Conservation (phyloP, 1,140 invertebrate species). For the Octopus sinensis region DNA sequence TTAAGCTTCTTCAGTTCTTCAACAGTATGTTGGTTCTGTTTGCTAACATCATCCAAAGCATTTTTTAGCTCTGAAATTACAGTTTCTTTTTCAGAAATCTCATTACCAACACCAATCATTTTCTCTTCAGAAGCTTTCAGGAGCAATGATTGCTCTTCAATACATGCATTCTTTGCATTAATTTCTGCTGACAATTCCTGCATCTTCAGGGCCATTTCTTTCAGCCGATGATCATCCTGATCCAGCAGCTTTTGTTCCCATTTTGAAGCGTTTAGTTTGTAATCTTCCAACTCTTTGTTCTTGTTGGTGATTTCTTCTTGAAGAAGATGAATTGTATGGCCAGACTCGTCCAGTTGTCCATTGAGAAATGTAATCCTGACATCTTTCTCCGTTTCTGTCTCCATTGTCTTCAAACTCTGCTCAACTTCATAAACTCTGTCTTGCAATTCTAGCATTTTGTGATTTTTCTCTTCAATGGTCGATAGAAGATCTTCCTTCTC, state of each 20-base stretch:
- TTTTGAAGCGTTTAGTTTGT: conserved; percentile 11
- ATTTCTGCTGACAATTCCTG: not conserved
- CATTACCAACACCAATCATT: not conserved
- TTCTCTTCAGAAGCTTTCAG: conserved; percentile 3
- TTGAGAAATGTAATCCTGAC: conserved; percentile 18
- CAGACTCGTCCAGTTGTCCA: conserved; percentile 9
- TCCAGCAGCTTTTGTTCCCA: conserved; percentile 11
- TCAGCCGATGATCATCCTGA: conserved; percentile 13
- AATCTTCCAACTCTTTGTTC: not conserved
- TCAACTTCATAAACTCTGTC: not conserved
- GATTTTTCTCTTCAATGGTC: not conserved
- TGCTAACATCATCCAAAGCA: not conserved
- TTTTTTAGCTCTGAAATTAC: not conserved
- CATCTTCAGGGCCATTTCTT: not conserved
- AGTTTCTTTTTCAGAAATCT: conserved; percentile 6
- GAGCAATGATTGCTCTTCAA: not conserved
- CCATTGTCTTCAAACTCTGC: not conserved
- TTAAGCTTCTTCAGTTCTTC: conserved; percentile 11
- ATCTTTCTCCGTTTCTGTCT: conserved; percentile 14
- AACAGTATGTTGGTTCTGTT: not conserved
- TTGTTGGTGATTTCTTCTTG: conserved; percentile 9
- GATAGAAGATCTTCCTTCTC: not conserved
- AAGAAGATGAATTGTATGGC: conserved; percentile 11
- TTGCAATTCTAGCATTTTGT: not conserved
- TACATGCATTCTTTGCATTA: conserved; percentile 15